A percentile compares a stretch with the other conserved stretches of the same genome.
Evolutionary conservation across 1,140 invertebrate species (phyloP).

Genomic region (Thaumetopoea pityocampa): DNA sequence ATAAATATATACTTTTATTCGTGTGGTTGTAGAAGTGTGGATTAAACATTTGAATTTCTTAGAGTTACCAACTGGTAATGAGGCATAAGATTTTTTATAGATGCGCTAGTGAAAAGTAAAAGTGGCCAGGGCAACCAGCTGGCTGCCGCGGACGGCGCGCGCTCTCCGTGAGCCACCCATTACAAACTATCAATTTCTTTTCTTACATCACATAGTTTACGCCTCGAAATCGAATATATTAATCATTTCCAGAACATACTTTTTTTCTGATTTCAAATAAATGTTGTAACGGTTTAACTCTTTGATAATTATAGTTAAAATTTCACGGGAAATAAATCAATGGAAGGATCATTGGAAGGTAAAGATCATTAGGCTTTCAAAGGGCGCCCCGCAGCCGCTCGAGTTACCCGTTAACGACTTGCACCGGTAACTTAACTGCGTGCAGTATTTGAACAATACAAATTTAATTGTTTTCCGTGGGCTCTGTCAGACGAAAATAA

Average conservation of each 20-base stretch:
- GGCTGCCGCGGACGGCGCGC: too few relatives aligned
- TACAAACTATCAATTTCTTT: too few relatives aligned
- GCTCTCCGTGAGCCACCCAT: too few relatives aligned
- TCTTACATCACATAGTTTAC: constrained; percentile 26
- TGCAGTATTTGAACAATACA: constrained; percentile 50
- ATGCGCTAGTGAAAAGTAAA: constrained; percentile 60
- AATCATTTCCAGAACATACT: too few relatives aligned
- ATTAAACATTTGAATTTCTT: too few relatives aligned
- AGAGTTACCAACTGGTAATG: too few relatives aligned
- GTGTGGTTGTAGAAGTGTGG: too few relatives aligned
- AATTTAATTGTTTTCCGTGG: constrained; percentile 50
- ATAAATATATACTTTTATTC: too few relatives aligned
- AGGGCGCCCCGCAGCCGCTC: constrained; percentile 37
- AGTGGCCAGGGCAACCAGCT: constrained; percentile 53
- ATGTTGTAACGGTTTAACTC: constrained; percentile 48
- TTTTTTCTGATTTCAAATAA: too few relatives aligned
- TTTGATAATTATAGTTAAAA: constrained; percentile 36
- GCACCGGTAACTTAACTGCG: constrained; percentile 23
- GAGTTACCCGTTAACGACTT: constrained; percentile 36
- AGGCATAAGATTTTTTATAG: too few relatives aligned
- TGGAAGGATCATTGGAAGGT: constrained; percentile 46
- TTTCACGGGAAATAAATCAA: constrained; percentile 29
- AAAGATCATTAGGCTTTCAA: constrained; percentile 63
- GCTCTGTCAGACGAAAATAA: constrained; percentile 37
- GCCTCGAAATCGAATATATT: too few relatives aligned